These are phyloP conservation scores for Andinoacara biseriatus DNA, from an alignment of 2,113 vertebrate species.

Conservation along the genomic window DNA sequence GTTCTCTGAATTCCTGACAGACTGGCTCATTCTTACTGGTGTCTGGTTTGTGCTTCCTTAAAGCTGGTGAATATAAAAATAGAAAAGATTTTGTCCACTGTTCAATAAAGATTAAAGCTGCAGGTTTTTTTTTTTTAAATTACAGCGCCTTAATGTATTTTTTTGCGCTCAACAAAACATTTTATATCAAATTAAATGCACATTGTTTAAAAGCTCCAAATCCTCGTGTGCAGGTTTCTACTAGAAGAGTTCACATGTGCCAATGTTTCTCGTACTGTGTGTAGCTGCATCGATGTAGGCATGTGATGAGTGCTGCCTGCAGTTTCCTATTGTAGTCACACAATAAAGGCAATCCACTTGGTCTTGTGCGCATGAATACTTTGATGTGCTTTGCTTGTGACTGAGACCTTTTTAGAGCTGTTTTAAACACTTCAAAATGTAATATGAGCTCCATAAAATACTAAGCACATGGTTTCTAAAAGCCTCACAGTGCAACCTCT, in stretches of 20 bases:
- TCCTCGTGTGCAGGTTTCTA: too few relatives aligned
- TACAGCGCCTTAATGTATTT: not conserved
- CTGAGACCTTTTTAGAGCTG: not conserved
- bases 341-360: not conserved
- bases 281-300: not conserved
- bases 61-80: slow-evolving; percentile 26
- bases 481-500: not conserved
- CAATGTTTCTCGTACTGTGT: too few relatives aligned
- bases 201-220: too few relatives aligned
- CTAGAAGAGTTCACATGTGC: too few relatives aligned
- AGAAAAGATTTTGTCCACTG: slow-evolving; percentile 17
- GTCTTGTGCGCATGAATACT: not conserved
- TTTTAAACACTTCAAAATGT: not conserved
- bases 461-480: not conserved
- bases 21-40: slow-evolving; percentile 40
- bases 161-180: too few relatives aligned
- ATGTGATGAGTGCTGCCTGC: not conserved
- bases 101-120: slow-evolving; percentile 1
- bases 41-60: slow-evolving; percentile 51
- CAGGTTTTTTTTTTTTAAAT: not conserved
- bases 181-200: too few relatives aligned
- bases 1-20: slow-evolving; percentile 55
- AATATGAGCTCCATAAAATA: not conserved
- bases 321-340: not conserved
- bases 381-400: not conserved